Evolutionary conservation across 2,113 vertebrate genomes (phyloP).

Genomic region (Phalacrocorax aristotelis): DNA sequence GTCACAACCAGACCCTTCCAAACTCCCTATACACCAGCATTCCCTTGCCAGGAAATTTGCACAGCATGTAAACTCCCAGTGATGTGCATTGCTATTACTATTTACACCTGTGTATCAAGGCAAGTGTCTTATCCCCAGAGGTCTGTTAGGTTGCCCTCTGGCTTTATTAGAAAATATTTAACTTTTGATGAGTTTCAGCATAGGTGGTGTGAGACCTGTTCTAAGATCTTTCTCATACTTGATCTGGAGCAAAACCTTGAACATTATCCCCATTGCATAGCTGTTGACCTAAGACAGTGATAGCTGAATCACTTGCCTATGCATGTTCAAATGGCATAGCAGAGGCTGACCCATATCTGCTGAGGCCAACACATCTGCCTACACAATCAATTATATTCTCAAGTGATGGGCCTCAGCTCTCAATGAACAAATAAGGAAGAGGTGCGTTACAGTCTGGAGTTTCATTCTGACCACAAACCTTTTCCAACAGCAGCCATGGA

Average conservation of each 20-base stretch:
- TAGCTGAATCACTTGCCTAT: not conserved
- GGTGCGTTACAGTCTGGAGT: not conserved
- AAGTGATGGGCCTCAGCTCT: not conserved
- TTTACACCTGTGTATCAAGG: not conserved
- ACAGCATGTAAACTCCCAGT: not conserved
- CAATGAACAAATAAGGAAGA: not conserved
- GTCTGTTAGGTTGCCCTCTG: not conserved
- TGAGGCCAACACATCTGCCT: not conserved
- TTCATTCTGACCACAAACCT: not conserved
- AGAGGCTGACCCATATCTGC: not conserved
- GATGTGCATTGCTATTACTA: no score
- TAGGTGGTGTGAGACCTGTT: not conserved
- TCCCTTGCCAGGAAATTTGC: not conserved
- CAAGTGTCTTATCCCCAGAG: fast-evolving
- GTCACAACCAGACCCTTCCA: not conserved
- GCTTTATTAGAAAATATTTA: not conserved
- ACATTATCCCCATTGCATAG: fast-evolving
- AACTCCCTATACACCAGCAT: fast-evolving
- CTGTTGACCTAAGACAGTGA: not conserved
- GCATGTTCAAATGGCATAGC: not conserved
- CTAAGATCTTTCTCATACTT: not conserved
- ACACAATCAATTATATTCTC: not conserved
- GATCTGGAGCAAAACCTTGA: not conserved
- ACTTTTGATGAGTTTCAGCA: not conserved
- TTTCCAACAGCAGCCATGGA: no score